Base-by-base conservation (phyloP, 2,888 invertebrate genomes). In the Acrocyrtus sp. region DNA sequence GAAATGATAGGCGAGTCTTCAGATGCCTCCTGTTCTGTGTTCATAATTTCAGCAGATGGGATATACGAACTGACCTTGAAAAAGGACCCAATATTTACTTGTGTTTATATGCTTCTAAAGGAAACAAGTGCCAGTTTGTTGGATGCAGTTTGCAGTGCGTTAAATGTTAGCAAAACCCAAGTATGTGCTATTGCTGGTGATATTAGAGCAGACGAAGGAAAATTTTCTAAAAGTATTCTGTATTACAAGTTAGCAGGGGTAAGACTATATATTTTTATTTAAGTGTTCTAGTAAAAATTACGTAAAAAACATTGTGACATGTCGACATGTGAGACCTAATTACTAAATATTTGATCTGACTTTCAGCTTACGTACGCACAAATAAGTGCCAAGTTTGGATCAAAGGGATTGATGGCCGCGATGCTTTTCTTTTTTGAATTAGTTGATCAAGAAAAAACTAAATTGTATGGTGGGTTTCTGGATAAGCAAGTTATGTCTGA, bases 341-440 rank as follows among this genome's bases (percentile, higher is more conserved):
- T n/a, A n/a, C 10, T 39, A 12, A 39, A 17, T 47, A 47, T 47
- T n/a, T 47, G 15, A n/a, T 10, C 27, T 53, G 12, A 10, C 26
- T 51, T 58, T 22, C 43, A 79, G 79, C 67, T 80, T 27, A 76
- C 75, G 17, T 76, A 80, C 53, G 63, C 76, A 26, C 77, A 79
- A 74, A 81, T 81, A 27, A 73, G 80, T 75, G 78, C 80, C 62
- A 81, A 80, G 75, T 80, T 81, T 74, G 81, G 81, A 29, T 76
- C 77, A 21, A 61, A 77, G 26, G 78, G 80, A 8, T 73, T 77
- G 61, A 79, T 81, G 67, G 70, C 81, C n/a, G 81, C 81, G 0
- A 79, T 80, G 78, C 65, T 81, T 2, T 81, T 79, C 67, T 81
- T 80, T 63, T 76, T 72, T 60, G 81, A 81, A 53, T 62, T 81